Evolutionary conservation across 2,797 vertebrate species (phyloP), one percentile per base, ranked within the genome.

Genomic region (Onychomys arenicola): DNA sequence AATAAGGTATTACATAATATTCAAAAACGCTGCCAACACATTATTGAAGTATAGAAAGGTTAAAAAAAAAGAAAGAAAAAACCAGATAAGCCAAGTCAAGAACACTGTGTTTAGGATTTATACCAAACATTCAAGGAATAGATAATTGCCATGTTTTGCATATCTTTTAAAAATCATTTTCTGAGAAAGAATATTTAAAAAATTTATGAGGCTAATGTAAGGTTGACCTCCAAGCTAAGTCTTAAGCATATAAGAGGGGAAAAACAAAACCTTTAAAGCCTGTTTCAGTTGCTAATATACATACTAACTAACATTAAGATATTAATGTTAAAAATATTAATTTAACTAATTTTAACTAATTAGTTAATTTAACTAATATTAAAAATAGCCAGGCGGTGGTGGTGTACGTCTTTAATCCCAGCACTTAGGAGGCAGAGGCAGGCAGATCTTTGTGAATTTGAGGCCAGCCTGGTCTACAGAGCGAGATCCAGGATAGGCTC

Each of bases 141-240:
- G 43, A 87, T 65, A 63, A 96, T 87, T 37, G 5, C 11, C 52
- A 7, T 73, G 17, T 73, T 90, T 86, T 49, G 32, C 11, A 88
- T 73, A 63, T 7, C 61, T n/a, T 61, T 81, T 90, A 52, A 87
- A 90, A 78, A 76, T 76, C 5, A 61, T 57, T 34, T 89, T 59
- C 4, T 55, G 61, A 57, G 9, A 49, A 65, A 89, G 71, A 37
- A 10, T 43, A 59, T 32, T 85, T 82, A 40, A 78, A 73, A 46
- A 91, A 73, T 82, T 89, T 57, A 77, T 71, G 52, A 92, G 19
- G 19, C 37, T 80, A 63, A 91, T 77, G 76, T 71, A 86, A 89
- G 13, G 23, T 27, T 84, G 71, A 80, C 23, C 76, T 80, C 69
- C 21, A 87, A 90, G 82, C 14, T 59, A 57, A 1, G 14, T 40